phyloP scores from a whole-genome alignment of 2,113 vertebrate genomes.

The Archilochus colubris region DNA sequence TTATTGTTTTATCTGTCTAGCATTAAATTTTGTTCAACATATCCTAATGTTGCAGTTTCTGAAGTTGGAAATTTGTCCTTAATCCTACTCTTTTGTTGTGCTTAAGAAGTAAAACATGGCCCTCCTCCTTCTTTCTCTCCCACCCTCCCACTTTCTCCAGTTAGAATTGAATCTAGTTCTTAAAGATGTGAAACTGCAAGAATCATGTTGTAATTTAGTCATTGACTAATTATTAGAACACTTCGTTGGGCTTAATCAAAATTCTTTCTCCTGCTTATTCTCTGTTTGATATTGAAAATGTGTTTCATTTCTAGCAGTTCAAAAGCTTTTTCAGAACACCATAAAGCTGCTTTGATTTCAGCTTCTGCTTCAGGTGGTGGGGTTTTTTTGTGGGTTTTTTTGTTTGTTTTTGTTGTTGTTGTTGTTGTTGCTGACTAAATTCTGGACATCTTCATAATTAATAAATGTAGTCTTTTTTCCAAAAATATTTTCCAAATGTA shows the following conservation, averaged over 20 bases:
- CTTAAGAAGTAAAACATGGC: not conserved
- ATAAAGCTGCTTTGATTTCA: not conserved
- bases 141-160: accelerated
- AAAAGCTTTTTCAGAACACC: not conserved
- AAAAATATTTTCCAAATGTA: not conserved
- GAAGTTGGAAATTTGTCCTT: not conserved
- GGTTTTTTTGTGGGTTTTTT: not conserved
- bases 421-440: not conserved
- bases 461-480: not conserved
- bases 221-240: not conserved
- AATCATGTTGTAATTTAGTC: not conserved
- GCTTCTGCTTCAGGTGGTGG: not conserved
- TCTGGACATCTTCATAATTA: not conserved
- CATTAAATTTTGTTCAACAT: not conserved
- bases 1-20: not conserved
- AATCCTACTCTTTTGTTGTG: not conserved
- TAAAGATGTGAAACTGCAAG: not conserved
- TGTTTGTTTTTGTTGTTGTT: not conserved
- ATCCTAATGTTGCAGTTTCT: not conserved
- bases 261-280: not conserved
- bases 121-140: not conserved
- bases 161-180: not conserved
- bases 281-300: slow-evolving; percentile 11
- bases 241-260: not conserved
- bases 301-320: not conserved